Conservation (phyloP, 2,113 vertebrate species). For the Nothobranchius kuhntae region DNA sequence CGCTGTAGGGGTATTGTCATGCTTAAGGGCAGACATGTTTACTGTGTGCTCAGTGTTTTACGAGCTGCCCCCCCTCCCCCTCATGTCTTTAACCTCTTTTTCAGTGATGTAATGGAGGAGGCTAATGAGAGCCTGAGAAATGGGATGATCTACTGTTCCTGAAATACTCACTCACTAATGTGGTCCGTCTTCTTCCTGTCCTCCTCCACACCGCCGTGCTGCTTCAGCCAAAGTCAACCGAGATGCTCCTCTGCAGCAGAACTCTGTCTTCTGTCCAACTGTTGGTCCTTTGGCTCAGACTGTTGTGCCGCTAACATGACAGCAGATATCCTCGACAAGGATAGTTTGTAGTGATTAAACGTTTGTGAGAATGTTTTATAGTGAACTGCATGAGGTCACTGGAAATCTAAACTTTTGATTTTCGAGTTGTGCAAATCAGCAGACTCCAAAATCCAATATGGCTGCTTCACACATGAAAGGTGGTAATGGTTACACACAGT, state of each 20-base stretch:
- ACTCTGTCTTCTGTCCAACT: conserved; percentile 10
- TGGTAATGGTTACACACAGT: no score
- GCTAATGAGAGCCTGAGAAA: conserved; percentile 83
- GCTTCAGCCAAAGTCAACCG: conserved; percentile 38
- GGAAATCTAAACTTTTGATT: no score
- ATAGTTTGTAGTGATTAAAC: no score
- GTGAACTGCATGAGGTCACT: no score
- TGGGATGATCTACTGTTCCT: conserved; percentile 84
- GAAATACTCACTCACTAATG: conserved; percentile 70
- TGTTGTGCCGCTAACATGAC: neutral
- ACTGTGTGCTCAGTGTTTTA: conserved; percentile 87
- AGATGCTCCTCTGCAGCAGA: conserved; percentile 11
- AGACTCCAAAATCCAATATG: no score
- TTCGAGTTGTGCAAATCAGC: no score
- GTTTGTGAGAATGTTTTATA: no score
- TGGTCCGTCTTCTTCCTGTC: conserved; percentile 61
- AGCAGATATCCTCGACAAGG: neutral
- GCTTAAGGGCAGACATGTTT: conserved; percentile 88
- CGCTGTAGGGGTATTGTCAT: conserved; percentile 87
- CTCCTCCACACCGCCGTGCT: conserved; percentile 51
- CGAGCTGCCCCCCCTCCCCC: conserved; percentile 75
- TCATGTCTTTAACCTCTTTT: conserved; percentile 41
- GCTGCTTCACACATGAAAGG: no score
- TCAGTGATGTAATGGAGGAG: conserved; percentile 83
- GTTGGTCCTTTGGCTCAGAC: conserved; percentile 11